Conservation (phyloP, 2,888 invertebrate genomes). For the Trypoxylon attenuatum region DNA sequence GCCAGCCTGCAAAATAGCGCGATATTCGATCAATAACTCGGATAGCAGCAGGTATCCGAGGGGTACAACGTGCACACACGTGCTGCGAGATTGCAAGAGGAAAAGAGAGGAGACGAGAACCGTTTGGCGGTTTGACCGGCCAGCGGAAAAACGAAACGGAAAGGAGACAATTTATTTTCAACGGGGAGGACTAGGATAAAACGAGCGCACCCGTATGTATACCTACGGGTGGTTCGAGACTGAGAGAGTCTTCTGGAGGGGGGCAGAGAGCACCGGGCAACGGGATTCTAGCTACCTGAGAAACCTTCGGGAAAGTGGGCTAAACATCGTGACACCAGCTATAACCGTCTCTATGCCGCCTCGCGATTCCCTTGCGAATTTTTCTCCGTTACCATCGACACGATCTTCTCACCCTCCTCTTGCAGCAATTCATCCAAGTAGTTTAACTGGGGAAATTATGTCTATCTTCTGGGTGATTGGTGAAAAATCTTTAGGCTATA, state of each 20-base stretch:
- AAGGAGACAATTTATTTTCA: constrained; percentile 37
- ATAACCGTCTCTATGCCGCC: constrained; percentile 23
- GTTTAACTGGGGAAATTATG: too few relatives aligned
- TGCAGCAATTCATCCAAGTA: too few relatives aligned
- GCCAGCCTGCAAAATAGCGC: constrained; percentile 41
- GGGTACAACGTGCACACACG: constrained; percentile 28
- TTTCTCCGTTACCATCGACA: constrained; percentile 14
- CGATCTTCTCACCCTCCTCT: too few relatives aligned
- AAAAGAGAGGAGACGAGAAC: neutral
- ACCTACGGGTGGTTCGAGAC: constrained; percentile 29
- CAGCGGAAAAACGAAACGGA: constrained; percentile 48
- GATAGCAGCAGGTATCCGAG: constrained; percentile 50
- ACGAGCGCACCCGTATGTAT: constrained; percentile 45
- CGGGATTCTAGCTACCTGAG: constrained; percentile 53
- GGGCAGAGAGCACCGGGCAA: constrained; percentile 28
- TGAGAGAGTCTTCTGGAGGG: constrained; percentile 5
- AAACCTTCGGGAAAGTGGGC: constrained; percentile 54
- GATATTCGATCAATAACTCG: constrained; percentile 61
- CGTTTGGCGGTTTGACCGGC: constrained; percentile 35
- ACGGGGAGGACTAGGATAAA: constrained; percentile 32
- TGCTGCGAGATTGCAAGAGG: neutral
- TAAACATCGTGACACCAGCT: constrained; percentile 34
- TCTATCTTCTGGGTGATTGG: too few relatives aligned
- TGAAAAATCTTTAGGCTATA: too few relatives aligned
- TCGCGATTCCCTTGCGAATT: constrained; percentile 24